Evolutionary conservation across 1,140 invertebrate species (phyloP).

Genomic region (Reticulitermes speratus): DNA sequence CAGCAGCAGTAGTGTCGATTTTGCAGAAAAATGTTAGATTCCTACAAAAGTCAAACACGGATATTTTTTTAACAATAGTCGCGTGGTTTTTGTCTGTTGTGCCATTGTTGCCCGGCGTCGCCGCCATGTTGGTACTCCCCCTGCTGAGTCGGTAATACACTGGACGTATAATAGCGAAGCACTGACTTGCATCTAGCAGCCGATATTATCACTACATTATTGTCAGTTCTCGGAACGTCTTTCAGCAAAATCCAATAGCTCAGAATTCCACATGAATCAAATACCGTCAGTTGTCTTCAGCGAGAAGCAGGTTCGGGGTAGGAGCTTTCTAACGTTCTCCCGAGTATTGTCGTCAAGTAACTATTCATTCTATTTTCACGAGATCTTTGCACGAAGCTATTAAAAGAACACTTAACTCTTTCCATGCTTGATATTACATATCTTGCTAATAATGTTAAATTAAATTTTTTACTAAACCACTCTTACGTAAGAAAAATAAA

Average conservation of each 20-base stretch:
- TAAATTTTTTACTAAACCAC: too few relatives aligned
- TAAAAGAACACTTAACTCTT: too few relatives aligned
- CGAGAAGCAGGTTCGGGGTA: background rate
- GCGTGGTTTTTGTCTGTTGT: background rate
- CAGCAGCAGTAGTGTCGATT: too few relatives aligned
- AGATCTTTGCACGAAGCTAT: too few relatives aligned
- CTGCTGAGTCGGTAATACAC: conserved; percentile 13
- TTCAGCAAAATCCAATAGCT: conserved; percentile 16
- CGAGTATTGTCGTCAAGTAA: too few relatives aligned
- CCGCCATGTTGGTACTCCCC: conserved; percentile 2
- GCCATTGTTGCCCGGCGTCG: background rate
- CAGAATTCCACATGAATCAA: conserved; percentile 11
- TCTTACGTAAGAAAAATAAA: too few relatives aligned
- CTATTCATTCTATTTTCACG: background rate
- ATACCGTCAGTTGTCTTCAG: background rate
- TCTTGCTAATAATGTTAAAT: too few relatives aligned
- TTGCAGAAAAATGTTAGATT: too few relatives aligned
- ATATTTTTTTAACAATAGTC: background rate
- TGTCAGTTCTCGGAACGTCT: background rate
- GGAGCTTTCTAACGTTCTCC: too few relatives aligned
- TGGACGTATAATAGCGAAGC: background rate
- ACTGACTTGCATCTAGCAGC: conserved; percentile 16
- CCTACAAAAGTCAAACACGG: too few relatives aligned
- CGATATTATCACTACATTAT: conserved; percentile 7
- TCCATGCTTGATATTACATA: too few relatives aligned